phyloP scores from a whole-genome alignment of 2,888 invertebrate genomes.

The Uropetala carovei region DNA sequence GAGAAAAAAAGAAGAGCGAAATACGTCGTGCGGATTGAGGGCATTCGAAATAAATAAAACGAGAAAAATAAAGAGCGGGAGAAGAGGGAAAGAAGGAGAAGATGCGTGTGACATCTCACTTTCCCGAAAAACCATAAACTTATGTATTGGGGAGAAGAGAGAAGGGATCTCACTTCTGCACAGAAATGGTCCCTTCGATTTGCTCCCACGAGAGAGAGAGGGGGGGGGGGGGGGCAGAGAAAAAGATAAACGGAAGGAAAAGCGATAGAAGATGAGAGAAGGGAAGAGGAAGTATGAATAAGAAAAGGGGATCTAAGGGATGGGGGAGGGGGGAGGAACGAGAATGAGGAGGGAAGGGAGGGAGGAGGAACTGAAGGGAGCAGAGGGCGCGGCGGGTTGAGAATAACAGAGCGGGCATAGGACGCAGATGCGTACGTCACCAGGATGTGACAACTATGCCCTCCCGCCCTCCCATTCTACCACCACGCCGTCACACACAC shows the following conservation, averaged over 20 bases:
- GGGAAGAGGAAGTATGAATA: background rate
- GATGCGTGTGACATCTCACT: conserved; percentile 32
- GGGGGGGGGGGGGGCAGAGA: background rate
- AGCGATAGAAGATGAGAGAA: background rate
- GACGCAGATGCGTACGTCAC: conserved; percentile 27
- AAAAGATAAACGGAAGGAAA: background rate
- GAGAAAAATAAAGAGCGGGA: background rate
- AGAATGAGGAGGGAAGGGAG: background rate
- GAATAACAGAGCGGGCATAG: background rate
- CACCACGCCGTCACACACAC: too few species aligned
- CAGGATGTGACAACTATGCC: conserved; percentile 9
- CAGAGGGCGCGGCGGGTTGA: too few species aligned
- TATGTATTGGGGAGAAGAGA: conserved; percentile 27
- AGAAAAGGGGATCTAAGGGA: background rate
- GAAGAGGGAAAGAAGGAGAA: background rate
- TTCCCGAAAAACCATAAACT: conserved; percentile 28
- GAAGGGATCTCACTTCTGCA: background rate
- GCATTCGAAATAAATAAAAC: conserved; percentile 29
- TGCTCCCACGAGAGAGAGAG: background rate
- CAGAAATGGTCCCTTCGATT: conserved; percentile 19
- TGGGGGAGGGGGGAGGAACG: background rate
- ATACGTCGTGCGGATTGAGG: conserved; percentile 35
- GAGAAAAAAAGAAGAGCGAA: background rate
- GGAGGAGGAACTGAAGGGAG: background rate
- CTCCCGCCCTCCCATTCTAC: background rate